phyloP scores from a whole-genome alignment of 2,888 invertebrate species.

The Ormyrus rosae region DNA sequence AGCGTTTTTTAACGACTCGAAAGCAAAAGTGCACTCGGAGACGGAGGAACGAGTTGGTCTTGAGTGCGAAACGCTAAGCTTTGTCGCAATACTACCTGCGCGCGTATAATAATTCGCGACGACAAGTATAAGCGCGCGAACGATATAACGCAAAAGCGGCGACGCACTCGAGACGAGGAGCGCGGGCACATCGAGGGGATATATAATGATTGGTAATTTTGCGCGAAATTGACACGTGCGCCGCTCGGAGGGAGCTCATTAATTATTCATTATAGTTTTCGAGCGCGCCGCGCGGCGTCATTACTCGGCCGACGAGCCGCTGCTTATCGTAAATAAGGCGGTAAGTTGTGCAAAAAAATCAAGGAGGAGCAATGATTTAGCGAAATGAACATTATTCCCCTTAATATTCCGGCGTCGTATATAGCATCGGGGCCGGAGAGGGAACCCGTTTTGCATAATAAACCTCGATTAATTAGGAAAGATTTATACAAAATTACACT shows the following conservation, averaged over 20 bases:
- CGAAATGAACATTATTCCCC: conserved; percentile 13
- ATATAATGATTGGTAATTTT: conserved; percentile 45
- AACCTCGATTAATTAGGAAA: conserved; percentile 33
- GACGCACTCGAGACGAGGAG: conserved; percentile 16
- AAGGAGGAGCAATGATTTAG: conserved; percentile 13
- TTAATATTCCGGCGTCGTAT: neutral
- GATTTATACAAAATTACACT: conserved; percentile 33
- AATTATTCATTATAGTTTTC: conserved; percentile 50
- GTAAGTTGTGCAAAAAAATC: neutral
- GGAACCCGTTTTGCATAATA: conserved; percentile 33
- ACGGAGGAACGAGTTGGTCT: neutral
- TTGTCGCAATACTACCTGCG: neutral
- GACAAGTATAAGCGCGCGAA: neutral
- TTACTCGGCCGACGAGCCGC: neutral
- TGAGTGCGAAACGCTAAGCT: conserved; percentile 10
- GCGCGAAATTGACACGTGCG: conserved; percentile 43
- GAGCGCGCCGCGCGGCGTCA: conserved; percentile 12
- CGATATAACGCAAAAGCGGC: neutral
- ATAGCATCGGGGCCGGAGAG: neutral
- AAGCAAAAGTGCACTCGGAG: no score
- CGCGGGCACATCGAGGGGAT: neutral
- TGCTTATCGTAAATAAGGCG: conserved; percentile 48
- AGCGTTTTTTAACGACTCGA: no score
- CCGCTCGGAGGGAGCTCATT: conserved; percentile 32
- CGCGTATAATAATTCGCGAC: conserved; percentile 11